Evolutionary conservation across 2,113 vertebrate species (phyloP).

Genomic region (Ictalurus punctatus): DNA sequence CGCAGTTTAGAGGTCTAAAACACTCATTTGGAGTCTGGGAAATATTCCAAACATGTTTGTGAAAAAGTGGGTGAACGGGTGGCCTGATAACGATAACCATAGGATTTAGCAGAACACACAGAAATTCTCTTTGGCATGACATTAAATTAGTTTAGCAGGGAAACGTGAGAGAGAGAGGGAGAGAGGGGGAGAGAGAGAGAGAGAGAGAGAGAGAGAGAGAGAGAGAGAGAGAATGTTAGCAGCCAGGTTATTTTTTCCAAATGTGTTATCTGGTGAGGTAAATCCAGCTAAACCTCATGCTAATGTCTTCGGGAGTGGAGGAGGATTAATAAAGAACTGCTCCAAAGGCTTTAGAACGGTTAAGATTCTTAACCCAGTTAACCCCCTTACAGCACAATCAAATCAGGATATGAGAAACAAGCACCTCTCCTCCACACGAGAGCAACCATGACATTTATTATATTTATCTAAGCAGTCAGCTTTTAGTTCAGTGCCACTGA

Average conservation of each 20-base stretch:
- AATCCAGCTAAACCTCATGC: conserved; percentile 89
- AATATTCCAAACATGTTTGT: conserved; percentile 23
- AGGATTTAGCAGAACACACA: conserved; percentile 40
- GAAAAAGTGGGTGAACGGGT: conserved; percentile 41
- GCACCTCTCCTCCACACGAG: conserved; percentile 74
- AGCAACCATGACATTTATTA: conserved; percentile 64
- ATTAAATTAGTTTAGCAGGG: conserved; percentile 16
- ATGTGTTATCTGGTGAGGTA: conserved; percentile 78
- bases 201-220: background rate
- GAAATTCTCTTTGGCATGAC: conserved; percentile 25
- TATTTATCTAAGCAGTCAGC: conserved; percentile 43
- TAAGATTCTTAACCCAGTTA: conserved; percentile 94
- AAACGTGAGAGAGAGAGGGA: background rate
- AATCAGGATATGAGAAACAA: conserved; percentile 73
- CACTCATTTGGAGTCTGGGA: conserved; percentile 7
- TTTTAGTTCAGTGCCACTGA: conserved; percentile 28
- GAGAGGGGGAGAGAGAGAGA: background rate
- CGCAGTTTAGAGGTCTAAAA: conserved; percentile 2
- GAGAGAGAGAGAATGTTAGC: conserved; percentile 32
- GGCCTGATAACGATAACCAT: conserved; percentile 13
- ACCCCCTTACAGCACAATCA: conserved; percentile 81
- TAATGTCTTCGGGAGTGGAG: conserved; percentile 88
- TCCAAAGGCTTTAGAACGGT: conserved; percentile 84
- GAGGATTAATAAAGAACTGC: conserved; percentile 91
- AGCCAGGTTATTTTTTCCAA: conserved; percentile 67